Evolutionary conservation across 2,113 vertebrate genomes (phyloP), one percentile per base, ranked within the genome.

Genomic region (Pseudolaguvia tuberculata): DNA sequence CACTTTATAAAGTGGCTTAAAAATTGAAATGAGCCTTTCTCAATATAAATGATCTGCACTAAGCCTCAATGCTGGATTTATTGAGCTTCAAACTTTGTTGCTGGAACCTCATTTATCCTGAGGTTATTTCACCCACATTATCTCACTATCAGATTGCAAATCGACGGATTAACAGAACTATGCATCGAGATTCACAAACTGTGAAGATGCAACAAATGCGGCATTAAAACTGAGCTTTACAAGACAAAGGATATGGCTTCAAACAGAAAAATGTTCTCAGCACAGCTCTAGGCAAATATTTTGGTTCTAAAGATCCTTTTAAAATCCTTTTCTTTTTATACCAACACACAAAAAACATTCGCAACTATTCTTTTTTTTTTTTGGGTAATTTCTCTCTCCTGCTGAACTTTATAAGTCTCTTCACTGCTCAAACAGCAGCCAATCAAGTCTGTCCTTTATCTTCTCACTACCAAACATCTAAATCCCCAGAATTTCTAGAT

Each of bases 391-490:
- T 47, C 14, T 21, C 23, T 65, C 62, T 47, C 62, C 23, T 65
- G 25, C 39, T 65, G 62, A n/a, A 47, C n/a, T 21, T 47, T 65
- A 65, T 25, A 35, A 42, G n/a, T 48, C 47, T 47, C 62, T 65
- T 13, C 62, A 25, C 42, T 47, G 62, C 42, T 45, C 39, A 65
- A n/a, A 47, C 62, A 45, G 62, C 62, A 65, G 39, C 13, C 42
- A 65, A 14, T 65, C 14, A 14, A 65, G 42, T 47, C 62, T 15
- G 23, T 65, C 62, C 25, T 15, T 10, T 48, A 3, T 48, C 47
- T 48, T 48, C 47, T n/a, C n/a, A n/a, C n/a, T n/a, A n/a, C n/a
- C n/a, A n/a, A n/a, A n/a, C n/a, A n/a, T n/a, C n/a, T n/a, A n/a
- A n/a, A n/a, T n/a, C n/a, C n/a, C n/a, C n/a, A n/a, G n/a, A n/a